A percentile compares a stretch with the other conserved stretches of the same genome.
These are phyloP conservation scores for Acromyrmex echinatior DNA, from an alignment of 1,140 invertebrate genomes.

Conservation along the genomic window DNA sequence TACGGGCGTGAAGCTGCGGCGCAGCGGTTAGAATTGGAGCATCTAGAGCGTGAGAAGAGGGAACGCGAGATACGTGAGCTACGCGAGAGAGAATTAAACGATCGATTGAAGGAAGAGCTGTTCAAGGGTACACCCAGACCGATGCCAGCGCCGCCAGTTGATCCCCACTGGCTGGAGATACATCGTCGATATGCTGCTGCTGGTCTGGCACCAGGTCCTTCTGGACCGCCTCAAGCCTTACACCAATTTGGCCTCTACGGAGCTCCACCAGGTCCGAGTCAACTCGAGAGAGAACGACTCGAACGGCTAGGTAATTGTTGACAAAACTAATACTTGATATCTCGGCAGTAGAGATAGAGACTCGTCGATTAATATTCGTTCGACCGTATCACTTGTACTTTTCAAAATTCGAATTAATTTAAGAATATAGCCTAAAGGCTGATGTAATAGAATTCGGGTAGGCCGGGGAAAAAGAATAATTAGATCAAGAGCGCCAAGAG, in stretches of 20 bases:
- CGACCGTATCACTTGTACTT: slow-evolving; percentile 37
- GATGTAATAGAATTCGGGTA: slow-evolving; percentile 18
- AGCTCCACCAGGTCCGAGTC: slow-evolving; percentile 89
- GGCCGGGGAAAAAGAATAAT: slow-evolving; percentile 29
- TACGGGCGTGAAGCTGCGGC: slow-evolving; percentile 90
- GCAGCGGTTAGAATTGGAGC: slow-evolving; percentile 93
- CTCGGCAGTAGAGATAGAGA: slow-evolving; percentile 31
- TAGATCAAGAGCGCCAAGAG: slow-evolving; percentile 49
- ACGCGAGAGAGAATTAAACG: slow-evolving; percentile 94
- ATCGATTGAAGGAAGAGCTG: slow-evolving; percentile 94
- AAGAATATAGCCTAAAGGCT: background rate
- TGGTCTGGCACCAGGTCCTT: slow-evolving; percentile 83
- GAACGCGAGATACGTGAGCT: slow-evolving; percentile 94
- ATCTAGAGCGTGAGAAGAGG: slow-evolving; percentile 93
- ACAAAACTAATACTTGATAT: slow-evolving; percentile 21
- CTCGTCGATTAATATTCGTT: slow-evolving; percentile 32
- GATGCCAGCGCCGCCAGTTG: slow-evolving; percentile 90
- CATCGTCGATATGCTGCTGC: slow-evolving; percentile 89
- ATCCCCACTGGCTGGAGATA: slow-evolving; percentile 97
- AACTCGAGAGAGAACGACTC: slow-evolving; percentile 95
- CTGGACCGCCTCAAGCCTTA: slow-evolving; percentile 87
- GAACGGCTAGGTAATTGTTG: slow-evolving; percentile 90
- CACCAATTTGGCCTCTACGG: slow-evolving; percentile 89
- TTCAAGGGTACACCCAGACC: slow-evolving; percentile 90
- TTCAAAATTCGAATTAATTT: slow-evolving; percentile 43